Evolutionary conservation across 2,888 invertebrate genomes (phyloP), one percentile per base, ranked within the genome.

Genomic region (Oscheius sp.): DNA sequence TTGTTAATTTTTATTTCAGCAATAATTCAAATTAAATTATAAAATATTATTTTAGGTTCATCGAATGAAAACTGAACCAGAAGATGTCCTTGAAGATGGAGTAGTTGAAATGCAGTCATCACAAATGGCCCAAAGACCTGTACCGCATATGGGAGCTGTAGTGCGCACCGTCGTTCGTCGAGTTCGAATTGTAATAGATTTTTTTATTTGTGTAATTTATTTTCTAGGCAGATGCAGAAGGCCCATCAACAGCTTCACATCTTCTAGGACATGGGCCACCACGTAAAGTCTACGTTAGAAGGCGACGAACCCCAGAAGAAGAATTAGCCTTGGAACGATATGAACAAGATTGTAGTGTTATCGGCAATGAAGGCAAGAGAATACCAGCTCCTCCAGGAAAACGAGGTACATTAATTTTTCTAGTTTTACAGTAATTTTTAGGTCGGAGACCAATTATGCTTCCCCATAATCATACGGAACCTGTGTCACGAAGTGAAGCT

Each of bases 361-460:
- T 25, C 5, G 13, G 21, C 7, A 21, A 13, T 35, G 61, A 43
- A 7, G 35, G 21, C 2, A 45, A 43, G n/a, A n/a, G 58, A 59
- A 46, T 70, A 0, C 70, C 70, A 13, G 70, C 46, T 43, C 61
- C 63, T 35, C 63, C 72, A 12, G 63, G 52, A 72, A 72, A 72
- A 46, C 21, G 72, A 52, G 72, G 63, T 49, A 35, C 23, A 21
- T 5, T 55, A 23, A 13, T 25, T 18, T 25, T 25, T 23, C 13
- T 55, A 55, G 5, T 18, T 25, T 25, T 56, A 6, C 25, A 12
- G 6, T 46, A 6, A 1, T 7, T 29, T 71, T 13, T 41, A 71
- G 72, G 72, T 5, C 63, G 72, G 9, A 35, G 72, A 7, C 66
- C 72, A 6, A 61, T 61, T 9, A 56, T 59, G 41, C 53, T 63